Base-by-base conservation (phyloP, 92 coral and sea anemone genomes). In the Epizoanthus ramosus region DNA sequence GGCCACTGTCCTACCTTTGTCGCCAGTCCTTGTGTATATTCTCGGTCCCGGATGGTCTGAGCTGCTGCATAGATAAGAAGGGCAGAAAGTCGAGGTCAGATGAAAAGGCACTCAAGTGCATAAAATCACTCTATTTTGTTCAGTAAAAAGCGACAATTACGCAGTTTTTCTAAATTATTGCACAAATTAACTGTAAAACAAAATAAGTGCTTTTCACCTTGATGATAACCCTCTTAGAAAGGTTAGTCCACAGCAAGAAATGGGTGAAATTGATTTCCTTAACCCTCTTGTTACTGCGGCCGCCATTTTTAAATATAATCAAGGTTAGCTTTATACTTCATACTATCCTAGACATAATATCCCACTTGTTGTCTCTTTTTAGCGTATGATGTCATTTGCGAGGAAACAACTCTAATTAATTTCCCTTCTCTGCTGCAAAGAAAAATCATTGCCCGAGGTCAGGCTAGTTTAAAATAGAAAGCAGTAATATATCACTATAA, bases 21-120 rank as follows among this genome's bases (percentile, higher is more conserved):
- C 98, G 10, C 98, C 98, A 53, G 97, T 95, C 74, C 94, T 91
- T 57, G 98, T 95, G 81, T 95, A 95, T 57, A 95, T 95, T 81
- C 87, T 93, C 77, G 92, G 91, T 37, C 92, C 88, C 6, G 84
- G 73, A 2, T 71, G 24, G 25, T 77, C 81, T 71, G 91, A 69
- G 56, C 84, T 88, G 75, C 69, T 35, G 80, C n/a, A 72, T 69
- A 79, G 64, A 72, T 13, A 3, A 56, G 15, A n/a, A 33, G 15
- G 28, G 24, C 23, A 23, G 8, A 17, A 8, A 22, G 13, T 6
- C 17, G 22, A 9, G 15, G 53, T 35, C 18, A 19, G 16, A 23
- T 17, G 45, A 18, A 1, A 16, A 18, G 17, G 18, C 35, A 12
- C 31, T 0, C 52, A 37, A n/a, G n/a, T 17, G 0, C 39, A 17